phyloP scores from a whole-genome alignment of 2,113 vertebrate species.

The Cebus imitator region DNA sequence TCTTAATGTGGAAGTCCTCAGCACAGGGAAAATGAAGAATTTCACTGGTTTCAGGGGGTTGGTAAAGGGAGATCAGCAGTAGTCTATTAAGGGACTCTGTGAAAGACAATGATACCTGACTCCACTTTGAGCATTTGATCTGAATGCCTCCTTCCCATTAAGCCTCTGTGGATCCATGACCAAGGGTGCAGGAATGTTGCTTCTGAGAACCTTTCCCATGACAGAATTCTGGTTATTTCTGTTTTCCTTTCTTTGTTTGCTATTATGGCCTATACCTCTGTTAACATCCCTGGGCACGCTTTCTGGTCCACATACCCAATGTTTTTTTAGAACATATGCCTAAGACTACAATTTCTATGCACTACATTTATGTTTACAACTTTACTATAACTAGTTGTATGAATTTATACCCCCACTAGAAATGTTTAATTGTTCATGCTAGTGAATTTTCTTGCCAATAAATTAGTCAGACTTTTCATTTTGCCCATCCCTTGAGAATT shows the following conservation, averaged over 20 bases:
- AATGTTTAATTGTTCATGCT: not conserved
- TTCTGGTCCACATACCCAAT: not conserved
- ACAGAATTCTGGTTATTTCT: not conserved
- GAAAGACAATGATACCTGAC: not conserved
- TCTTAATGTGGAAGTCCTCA: not conserved
- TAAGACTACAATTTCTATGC: not conserved
- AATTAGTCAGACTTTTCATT: not conserved
- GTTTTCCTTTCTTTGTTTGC: not conserved
- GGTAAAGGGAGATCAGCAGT: not conserved
- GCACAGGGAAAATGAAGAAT: not conserved
- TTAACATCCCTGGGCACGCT: not conserved
- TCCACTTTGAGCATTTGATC: not conserved
- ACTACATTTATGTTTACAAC: not conserved
- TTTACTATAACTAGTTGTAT: not conserved
- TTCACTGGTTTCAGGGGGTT: not conserved
- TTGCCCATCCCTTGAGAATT: not conserved
- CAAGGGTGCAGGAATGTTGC: not conserved
- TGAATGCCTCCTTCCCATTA: not conserved
- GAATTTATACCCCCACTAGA: not conserved
- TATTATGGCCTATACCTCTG: not conserved
- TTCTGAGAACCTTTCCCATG: not conserved
- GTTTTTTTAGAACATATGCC: not conserved
- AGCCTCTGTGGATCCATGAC: rapidly evolving
- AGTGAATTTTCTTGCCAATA: not conserved
- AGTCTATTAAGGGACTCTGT: not conserved